Evolutionary conservation across 2,888 invertebrate species (phyloP).

Genomic region (Timandra comae): DNA sequence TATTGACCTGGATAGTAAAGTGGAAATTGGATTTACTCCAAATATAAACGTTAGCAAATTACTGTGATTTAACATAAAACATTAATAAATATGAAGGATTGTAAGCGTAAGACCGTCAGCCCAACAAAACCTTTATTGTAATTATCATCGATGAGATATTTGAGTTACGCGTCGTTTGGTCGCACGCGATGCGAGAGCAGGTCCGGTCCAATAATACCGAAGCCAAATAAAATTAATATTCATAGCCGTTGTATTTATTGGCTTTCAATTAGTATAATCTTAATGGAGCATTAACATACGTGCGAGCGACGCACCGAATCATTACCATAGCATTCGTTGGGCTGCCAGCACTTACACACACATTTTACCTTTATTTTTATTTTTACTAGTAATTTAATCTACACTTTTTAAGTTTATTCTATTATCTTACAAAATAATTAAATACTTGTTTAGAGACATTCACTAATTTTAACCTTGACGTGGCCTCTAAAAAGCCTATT

Average conservation of each 20-base stretch:
- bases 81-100: too few species aligned
- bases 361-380: conserved; percentile 7
- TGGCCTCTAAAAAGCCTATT: neutral
- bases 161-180: conserved; percentile 29
- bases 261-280: conserved; percentile 77
- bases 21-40: too few species aligned
- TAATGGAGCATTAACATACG: conserved; percentile 76
- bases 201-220: conserved; percentile 42
- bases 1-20: too few species aligned
- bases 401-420: neutral
- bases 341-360: conserved; percentile 38
- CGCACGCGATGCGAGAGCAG: conserved; percentile 51
- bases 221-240: conserved; percentile 75
- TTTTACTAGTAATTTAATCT: conserved; percentile 11
- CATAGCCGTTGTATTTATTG: conserved; percentile 77
- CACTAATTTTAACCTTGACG: too few species aligned
- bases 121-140: too few species aligned
- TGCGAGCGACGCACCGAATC: conserved; percentile 58
- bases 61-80: too few species aligned
- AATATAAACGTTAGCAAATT: too few species aligned
- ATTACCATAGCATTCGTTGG: conserved; percentile 45
- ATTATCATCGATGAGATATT: conserved; percentile 10
- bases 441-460: too few species aligned
- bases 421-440: too few species aligned
- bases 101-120: too few species aligned